Evolutionary conservation across 2,888 invertebrate species (phyloP).

Genomic region (Parnassius mnemosyne): DNA sequence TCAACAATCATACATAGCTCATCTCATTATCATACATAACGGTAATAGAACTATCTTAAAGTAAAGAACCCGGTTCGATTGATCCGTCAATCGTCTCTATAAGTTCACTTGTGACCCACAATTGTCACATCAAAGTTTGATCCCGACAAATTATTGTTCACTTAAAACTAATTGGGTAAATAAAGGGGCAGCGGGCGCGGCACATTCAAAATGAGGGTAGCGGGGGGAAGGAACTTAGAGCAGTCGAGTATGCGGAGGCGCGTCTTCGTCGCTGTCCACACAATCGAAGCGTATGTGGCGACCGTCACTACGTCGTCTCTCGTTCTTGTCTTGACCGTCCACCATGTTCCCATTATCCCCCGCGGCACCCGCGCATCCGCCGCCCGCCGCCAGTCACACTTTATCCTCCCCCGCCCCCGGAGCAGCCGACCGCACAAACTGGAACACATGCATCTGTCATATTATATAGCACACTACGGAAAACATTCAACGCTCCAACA

Average conservation of each 20-base stretch:
- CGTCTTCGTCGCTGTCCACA: slow-evolving; percentile 69
- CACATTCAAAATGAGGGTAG: slow-evolving; percentile 11
- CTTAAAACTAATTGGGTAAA: slow-evolving; percentile 15
- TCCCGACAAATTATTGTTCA: slow-evolving; percentile 6
- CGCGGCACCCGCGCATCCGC: slow-evolving; percentile 37
- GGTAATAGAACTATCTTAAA: too few relatives aligned
- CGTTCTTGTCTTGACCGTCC: slow-evolving; percentile 25
- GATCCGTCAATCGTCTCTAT: background rate
- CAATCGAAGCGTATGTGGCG: slow-evolving; percentile 71
- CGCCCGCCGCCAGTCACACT: slow-evolving; percentile 87
- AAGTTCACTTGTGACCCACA: too few relatives aligned
- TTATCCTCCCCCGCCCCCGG: slow-evolving; percentile 86
- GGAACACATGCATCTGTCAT: slow-evolving; percentile 54
- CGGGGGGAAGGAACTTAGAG: slow-evolving; percentile 40
- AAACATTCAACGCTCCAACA: slow-evolving; percentile 17
- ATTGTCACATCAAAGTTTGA: background rate
- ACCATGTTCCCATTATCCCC: slow-evolving; percentile 27
- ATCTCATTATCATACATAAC: too few relatives aligned
- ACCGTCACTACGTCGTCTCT: slow-evolving; percentile 33
- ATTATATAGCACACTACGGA: background rate
- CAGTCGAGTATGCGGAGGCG: slow-evolving; percentile 58
- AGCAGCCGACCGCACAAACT: slow-evolving; percentile 89
- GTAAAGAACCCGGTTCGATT: background rate
- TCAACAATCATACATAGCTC: background rate
- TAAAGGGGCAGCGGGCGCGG: slow-evolving; percentile 21